These are phyloP conservation scores for Asobara japonica DNA, from an alignment of 1,140 invertebrate species.

Conservation along the genomic window DNA sequence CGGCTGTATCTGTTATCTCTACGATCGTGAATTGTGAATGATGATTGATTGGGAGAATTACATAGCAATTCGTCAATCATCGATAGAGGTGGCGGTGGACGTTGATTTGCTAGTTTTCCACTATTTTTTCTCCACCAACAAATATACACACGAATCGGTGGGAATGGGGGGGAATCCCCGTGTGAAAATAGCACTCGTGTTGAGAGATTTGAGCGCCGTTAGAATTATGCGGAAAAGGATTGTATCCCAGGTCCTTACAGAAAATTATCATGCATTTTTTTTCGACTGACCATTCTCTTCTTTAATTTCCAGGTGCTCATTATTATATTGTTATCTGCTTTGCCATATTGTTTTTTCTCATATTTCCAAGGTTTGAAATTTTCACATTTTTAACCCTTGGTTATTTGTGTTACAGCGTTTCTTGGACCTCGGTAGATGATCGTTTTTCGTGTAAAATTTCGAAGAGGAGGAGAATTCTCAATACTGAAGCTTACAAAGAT, in stretches of 20 bases:
- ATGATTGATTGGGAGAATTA: conserved; percentile 43
- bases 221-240: conserved; percentile 1
- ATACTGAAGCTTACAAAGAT: too few relatives aligned
- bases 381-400: too few relatives aligned
- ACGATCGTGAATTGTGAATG: conserved; percentile 46
- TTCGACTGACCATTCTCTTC: background rate
- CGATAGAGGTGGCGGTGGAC: background rate
- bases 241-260: background rate
- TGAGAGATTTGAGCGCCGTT: background rate
- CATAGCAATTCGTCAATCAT: too few relatives aligned
- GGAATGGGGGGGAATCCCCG: background rate
- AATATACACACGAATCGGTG: background rate
- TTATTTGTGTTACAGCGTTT: too few relatives aligned
- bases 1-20: conserved; percentile 37
- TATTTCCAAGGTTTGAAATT: too few relatives aligned
- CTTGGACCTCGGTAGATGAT: too few relatives aligned
- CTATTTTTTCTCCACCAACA: background rate
- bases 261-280: background rate
- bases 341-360: too few relatives aligned
- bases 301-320: too few relatives aligned
- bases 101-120: background rate
- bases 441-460: too few relatives aligned
- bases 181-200: background rate
- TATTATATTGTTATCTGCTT: too few relatives aligned
- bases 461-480: too few relatives aligned